Percentiles rank a stretch among this genome's conserved stretches.
phyloP scores from a whole-genome alignment of 2,113 vertebrate species.

The Pristiophorus japonicus region DNA sequence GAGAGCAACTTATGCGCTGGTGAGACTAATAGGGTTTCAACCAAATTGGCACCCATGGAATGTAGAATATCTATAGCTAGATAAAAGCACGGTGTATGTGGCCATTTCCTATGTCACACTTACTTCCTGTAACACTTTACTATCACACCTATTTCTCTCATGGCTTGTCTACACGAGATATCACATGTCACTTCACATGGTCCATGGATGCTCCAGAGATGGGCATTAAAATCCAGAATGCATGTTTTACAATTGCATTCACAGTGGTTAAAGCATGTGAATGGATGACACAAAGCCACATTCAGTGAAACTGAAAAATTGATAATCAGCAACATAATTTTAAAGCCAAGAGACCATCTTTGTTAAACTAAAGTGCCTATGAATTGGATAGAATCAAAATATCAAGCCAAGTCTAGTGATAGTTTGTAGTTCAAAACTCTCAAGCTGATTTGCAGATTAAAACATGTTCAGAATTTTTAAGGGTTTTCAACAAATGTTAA shows the following conservation, averaged over 20 bases:
- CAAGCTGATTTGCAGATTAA: not conserved
- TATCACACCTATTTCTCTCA: no score
- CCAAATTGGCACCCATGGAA: not conserved
- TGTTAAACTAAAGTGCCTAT: not conserved
- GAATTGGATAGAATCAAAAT: not conserved
- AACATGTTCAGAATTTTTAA: not conserved
- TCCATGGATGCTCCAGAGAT: not conserved
- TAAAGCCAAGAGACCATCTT: not conserved
- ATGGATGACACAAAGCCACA: not conserved
- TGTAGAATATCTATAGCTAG: not conserved
- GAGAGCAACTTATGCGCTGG: not conserved
- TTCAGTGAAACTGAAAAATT: not conserved
- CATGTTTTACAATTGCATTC: not conserved
- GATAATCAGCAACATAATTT: not conserved
- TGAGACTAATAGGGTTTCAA: not conserved
- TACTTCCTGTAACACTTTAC: no score
- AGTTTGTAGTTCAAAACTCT: not conserved
- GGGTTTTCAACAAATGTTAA: not conserved
- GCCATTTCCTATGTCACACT: no score
- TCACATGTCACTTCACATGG: no score
- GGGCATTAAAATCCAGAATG: not conserved
- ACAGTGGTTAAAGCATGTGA: not conserved
- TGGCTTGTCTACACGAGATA: no score
- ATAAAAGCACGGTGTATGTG: not conserved
- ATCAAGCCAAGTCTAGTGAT: not conserved